phyloP scores from a whole-genome alignment of 2,113 vertebrate species.

The Suricata suricatta region DNA sequence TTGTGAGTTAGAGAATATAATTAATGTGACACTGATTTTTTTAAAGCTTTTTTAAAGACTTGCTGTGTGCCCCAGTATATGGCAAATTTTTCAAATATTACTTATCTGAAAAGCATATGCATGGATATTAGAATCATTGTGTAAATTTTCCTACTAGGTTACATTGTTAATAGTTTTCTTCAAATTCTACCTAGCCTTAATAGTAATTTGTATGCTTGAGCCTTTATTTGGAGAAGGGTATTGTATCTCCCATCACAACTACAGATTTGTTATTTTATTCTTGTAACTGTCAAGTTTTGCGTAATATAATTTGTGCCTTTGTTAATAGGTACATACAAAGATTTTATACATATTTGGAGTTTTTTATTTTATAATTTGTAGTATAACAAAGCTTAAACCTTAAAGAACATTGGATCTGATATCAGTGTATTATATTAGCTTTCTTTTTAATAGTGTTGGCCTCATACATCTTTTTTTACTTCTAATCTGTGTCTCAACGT shows the following conservation, averaged over 20 bases:
- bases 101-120: slow-evolving; percentile 29
- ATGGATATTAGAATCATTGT: not conserved
- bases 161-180: not conserved
- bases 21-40: not conserved
- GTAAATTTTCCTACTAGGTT: not conserved
- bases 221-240: not conserved
- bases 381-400: slow-evolving; percentile 2
- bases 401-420: slow-evolving; percentile 16
- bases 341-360: not conserved
- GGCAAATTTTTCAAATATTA: not conserved
- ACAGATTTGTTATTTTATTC: not conserved
- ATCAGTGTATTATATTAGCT: not conserved
- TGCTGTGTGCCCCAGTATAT: not conserved
- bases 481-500: not conserved
- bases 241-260: not conserved
- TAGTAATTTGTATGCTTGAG: not conserved
- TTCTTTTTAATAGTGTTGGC: slow-evolving; percentile 7
- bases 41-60: not conserved
- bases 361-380: not conserved
- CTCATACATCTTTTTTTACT: not conserved
- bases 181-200: not conserved
- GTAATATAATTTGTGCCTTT: not conserved
- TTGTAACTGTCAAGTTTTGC: not conserved
- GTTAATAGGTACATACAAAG: not conserved
- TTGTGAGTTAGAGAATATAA: not conserved